These are phyloP conservation scores for Diogma glabrata DNA, from an alignment of 2,888 invertebrate genomes.

Conservation along the genomic window DNA sequence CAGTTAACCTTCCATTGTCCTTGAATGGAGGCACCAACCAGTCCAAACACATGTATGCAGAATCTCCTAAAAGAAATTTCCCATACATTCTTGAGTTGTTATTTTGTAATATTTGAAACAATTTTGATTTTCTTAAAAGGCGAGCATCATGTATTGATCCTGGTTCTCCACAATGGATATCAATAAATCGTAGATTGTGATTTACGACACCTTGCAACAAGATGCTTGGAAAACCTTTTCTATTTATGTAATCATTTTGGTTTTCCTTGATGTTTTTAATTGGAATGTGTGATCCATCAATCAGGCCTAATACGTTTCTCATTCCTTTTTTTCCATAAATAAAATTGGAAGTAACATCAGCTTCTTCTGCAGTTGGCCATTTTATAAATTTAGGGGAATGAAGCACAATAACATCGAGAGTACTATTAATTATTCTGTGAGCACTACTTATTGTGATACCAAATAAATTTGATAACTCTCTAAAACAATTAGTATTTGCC, in stretches of 20 bases:
- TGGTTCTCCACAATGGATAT: constrained; percentile 18
- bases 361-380: background rate
- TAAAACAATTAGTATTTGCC: background rate
- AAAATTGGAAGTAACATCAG: background rate
- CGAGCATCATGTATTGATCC: background rate
- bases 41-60: background rate
- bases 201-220: constrained; percentile 23
- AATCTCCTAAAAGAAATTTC: background rate
- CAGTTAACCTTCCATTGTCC: background rate
- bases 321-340: background rate
- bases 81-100: background rate
- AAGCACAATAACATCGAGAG: background rate
- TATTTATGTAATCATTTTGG: constrained; percentile 11
- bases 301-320: background rate
- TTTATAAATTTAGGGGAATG: background rate
- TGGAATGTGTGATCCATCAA: constrained; percentile 3
- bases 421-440: background rate
- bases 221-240: constrained; percentile 19
- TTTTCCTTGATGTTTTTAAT: background rate
- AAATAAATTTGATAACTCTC: background rate
- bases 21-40: background rate
- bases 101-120: constrained; percentile 12
- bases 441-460: background rate
- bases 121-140: constrained; percentile 17
- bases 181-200: constrained; percentile 21